Conservation (phyloP, 2,888 invertebrate genomes). For the Geophilus truncorum region DNA sequence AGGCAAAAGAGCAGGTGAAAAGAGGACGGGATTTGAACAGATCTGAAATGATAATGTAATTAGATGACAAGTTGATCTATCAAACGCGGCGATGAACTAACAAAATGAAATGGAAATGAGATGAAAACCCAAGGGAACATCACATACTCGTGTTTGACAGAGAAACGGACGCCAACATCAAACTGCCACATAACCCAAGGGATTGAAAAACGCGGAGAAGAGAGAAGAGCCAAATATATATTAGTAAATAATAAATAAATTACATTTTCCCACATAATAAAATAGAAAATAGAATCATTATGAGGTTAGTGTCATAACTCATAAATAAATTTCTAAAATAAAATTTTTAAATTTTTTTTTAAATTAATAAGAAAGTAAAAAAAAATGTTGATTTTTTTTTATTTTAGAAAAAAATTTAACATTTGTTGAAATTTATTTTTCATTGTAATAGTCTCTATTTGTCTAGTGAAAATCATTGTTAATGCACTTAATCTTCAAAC, state of each 20-base stretch:
- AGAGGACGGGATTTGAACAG: constrained; percentile 16
- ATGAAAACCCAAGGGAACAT: constrained; percentile 4
- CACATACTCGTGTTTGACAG: constrained; percentile 10
- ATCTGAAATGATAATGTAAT: constrained; percentile 20
- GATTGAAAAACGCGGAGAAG: background rate
- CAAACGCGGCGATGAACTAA: constrained; percentile 20
- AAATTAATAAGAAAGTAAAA: too few relatives aligned
- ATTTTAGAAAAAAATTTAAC: too few relatives aligned
- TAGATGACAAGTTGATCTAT: constrained; percentile 20
- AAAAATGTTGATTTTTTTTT: too few relatives aligned
- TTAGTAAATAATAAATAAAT: background rate
- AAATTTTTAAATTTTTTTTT: too few relatives aligned
- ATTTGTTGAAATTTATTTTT: too few relatives aligned
- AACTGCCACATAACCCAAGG: background rate
- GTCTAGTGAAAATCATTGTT: too few relatives aligned
- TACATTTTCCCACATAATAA: background rate
- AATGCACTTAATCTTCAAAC: too few relatives aligned
- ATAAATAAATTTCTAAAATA: too few relatives aligned
- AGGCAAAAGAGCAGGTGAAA: background rate
- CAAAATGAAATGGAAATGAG: constrained; percentile 20
- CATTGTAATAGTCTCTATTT: too few relatives aligned
- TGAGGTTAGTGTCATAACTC: too few relatives aligned
- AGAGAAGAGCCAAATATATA: background rate
- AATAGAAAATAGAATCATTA: background rate
- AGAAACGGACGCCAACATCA: constrained; percentile 1